A percentile compares a stretch with the other conserved stretches of the same genome.
These are phyloP conservation scores for Helicolenus hilgendorfi DNA, from an alignment of 2,797 vertebrate species.

Conservation along the genomic window DNA sequence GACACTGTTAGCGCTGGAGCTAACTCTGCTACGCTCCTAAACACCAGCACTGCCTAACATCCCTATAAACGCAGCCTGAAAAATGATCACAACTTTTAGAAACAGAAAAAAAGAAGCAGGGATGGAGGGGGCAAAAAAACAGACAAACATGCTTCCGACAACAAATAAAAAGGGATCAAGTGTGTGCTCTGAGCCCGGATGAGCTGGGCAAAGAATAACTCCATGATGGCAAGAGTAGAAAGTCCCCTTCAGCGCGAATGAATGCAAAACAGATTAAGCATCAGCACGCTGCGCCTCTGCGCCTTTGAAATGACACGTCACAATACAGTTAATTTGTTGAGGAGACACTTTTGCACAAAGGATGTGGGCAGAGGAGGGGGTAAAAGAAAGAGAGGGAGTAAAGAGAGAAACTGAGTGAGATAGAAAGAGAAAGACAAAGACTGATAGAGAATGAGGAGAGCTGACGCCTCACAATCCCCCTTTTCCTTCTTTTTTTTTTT, in stretches of 20 bases:
- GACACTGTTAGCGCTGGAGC: slow-evolving; percentile 78
- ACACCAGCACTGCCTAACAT: slow-evolving; percentile 73
- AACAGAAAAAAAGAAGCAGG: slow-evolving; percentile 49
- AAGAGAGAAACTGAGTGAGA: slow-evolving; percentile 60
- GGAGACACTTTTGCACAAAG: slow-evolving; percentile 84
- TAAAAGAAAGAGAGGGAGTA: slow-evolving; percentile 49
- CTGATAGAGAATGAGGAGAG: slow-evolving; percentile 58
- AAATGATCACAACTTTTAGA: slow-evolving; percentile 85
- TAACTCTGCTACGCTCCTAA: slow-evolving; percentile 74
- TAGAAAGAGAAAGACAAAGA: slow-evolving; percentile 71
- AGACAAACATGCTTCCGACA: slow-evolving; percentile 78
- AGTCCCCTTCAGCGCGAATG: slow-evolving; percentile 82
- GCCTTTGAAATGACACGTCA: slow-evolving; percentile 86
- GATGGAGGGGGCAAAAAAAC: slow-evolving; percentile 42
- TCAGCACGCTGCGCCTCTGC: slow-evolving; percentile 72
- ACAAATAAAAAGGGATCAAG: slow-evolving; percentile 84
- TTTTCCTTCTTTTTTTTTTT: slow-evolving; percentile 44
- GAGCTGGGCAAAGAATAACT: slow-evolving; percentile 81
- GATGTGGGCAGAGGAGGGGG: slow-evolving; percentile 64
- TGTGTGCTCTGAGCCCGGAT: slow-evolving; percentile 78
- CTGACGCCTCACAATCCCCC: slow-evolving; percentile 66
- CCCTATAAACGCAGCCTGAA: slow-evolving; percentile 78
- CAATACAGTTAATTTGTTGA: slow-evolving; percentile 89
- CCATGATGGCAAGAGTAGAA: slow-evolving; percentile 71
- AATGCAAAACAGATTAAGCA: slow-evolving; percentile 89